Conservation (phyloP, 2,888 invertebrate species). For the Peribatodes rhomboidaria region DNA sequence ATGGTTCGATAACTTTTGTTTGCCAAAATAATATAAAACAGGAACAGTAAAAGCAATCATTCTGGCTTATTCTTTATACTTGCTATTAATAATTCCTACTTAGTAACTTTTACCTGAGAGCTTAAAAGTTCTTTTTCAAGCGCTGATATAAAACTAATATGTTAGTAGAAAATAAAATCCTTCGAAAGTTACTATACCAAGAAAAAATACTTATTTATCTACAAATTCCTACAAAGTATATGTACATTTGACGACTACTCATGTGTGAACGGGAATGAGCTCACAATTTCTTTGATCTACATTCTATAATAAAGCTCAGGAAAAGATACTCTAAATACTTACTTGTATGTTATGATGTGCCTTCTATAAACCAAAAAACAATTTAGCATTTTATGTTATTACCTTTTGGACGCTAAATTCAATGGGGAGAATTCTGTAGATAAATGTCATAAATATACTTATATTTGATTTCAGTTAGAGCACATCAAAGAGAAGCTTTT, state of each 20-base stretch:
- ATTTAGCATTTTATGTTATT: too few species aligned
- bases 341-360: background rate
- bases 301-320: constrained; percentile 16
- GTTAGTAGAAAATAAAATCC: background rate
- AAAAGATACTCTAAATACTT: constrained; percentile 5
- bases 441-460: too few species aligned
- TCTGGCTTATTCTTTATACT: background rate
- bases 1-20: constrained; percentile 3
- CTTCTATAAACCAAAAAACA: background rate
- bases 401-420: too few species aligned
- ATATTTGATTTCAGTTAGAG: too few species aligned
- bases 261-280: constrained; percentile 29
- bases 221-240: background rate
- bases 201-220: background rate
- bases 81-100: too few species aligned
- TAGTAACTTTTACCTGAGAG: too few species aligned
- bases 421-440: too few species aligned
- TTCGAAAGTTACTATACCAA: background rate
- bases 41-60: background rate
- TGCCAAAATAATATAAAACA: background rate
- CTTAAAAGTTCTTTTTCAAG: too few species aligned
- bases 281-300: constrained; percentile 32
- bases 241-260: constrained; percentile 25
- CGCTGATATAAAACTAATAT: background rate
- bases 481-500: too few species aligned